Conservation (phyloP, 2,113 vertebrate genomes). For the Ceratotherium simum region DNA sequence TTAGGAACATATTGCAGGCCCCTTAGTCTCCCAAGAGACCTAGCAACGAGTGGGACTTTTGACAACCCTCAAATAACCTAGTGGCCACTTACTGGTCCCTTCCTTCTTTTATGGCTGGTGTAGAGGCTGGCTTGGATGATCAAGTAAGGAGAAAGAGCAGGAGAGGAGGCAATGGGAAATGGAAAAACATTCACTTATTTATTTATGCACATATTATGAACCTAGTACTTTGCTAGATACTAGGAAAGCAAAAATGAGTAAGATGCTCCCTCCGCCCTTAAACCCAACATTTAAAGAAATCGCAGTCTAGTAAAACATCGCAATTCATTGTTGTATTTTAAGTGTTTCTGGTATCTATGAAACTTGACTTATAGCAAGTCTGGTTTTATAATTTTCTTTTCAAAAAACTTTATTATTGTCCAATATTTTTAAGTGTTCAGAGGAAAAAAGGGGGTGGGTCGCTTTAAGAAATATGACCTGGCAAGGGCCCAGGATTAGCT, state of each 20-base stretch:
- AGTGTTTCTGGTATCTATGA: slow-evolving; percentile 35
- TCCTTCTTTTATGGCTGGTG: background rate
- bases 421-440: background rate
- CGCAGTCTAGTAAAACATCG: background rate
- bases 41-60: background rate
- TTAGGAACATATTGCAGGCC: background rate
- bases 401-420: background rate
- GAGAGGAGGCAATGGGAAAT: background rate
- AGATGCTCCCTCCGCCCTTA: background rate
- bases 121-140: background rate
- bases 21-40: background rate
- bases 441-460: background rate
- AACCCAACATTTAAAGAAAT: background rate
- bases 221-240: background rate
- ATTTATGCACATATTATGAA: background rate
- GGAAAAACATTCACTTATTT: background rate
- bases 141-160: background rate
- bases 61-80: background rate
- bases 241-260: background rate
- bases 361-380: background rate
- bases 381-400: slow-evolving; percentile 26
- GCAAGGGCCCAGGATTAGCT: background rate
- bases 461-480: background rate
- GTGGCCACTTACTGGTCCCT: background rate
- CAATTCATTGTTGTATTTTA: background rate